These are phyloP conservation scores for Campaea margaritaria DNA, from an alignment of 2,888 invertebrate species.

Conservation along the genomic window DNA sequence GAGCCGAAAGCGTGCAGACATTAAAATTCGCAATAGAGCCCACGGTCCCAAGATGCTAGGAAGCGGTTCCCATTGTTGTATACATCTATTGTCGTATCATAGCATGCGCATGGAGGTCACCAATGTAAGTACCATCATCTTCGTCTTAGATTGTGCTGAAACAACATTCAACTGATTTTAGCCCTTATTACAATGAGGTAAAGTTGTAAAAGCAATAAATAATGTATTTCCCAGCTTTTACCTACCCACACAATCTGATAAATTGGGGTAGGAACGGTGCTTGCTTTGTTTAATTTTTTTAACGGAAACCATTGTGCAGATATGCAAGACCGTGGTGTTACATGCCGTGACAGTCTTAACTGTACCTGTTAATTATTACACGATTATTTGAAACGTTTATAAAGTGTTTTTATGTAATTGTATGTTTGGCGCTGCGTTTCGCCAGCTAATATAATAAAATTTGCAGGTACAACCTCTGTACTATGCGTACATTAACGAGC, in stretches of 20 bases:
- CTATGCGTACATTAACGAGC: too few species aligned
- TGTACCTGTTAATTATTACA: too few species aligned
- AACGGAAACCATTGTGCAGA: slow-evolving; percentile 37
- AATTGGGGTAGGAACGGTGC: slow-evolving; percentile 65
- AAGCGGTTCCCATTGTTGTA: slow-evolving; percentile 69
- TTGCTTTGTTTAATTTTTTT: slow-evolving; percentile 47
- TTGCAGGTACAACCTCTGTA: too few species aligned
- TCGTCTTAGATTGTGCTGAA: slow-evolving; percentile 1
- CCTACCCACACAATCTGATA: slow-evolving; percentile 65
- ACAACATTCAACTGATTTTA: slow-evolving; percentile 6
- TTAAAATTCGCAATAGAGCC: slow-evolving; percentile 44
- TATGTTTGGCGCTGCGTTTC: too few species aligned
- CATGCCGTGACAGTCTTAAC: too few species aligned
- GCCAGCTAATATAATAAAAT: too few species aligned
- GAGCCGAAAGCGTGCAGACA: slow-evolving; percentile 41
- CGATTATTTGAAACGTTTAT: too few species aligned
- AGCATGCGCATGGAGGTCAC: slow-evolving; percentile 68
- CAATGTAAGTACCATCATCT: slow-evolving; percentile 41
- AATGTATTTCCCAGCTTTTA: slow-evolving; percentile 2
- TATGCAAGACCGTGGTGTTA: slow-evolving; percentile 23
- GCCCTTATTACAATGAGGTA: slow-evolving; percentile 7
- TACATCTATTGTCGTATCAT: slow-evolving; percentile 66
- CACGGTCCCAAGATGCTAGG: slow-evolving; percentile 53
- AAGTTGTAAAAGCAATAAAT: not conserved
- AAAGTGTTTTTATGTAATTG: too few species aligned